Conservation (phyloP, 2,113 vertebrate species). For the Upupa epops region DNA sequence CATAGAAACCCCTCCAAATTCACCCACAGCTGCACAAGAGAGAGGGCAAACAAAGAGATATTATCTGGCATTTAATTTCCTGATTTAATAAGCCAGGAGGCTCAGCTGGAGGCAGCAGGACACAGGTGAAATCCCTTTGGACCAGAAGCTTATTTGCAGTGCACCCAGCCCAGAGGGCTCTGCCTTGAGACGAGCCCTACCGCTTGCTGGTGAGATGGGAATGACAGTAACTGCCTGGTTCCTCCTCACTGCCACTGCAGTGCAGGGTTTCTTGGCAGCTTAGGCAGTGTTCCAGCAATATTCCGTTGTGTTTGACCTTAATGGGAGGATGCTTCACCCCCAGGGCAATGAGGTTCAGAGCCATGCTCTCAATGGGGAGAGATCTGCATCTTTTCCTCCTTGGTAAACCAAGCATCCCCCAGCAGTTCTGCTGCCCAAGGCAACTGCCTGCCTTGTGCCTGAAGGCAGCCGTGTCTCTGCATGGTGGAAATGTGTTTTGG, state of each 20-base stretch:
- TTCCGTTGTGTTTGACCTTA: neutral
- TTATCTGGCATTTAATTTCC: neutral
- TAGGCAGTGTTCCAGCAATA: neutral
- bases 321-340: neutral
- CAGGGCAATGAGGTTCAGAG: neutral
- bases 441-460: neutral
- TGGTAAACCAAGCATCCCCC: neutral
- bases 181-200: neutral
- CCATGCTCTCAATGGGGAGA: neutral
- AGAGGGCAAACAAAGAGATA: neutral
- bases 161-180: neutral
- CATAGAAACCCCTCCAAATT: neutral
- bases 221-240: neutral
- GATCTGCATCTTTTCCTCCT: neutral
- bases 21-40: neutral
- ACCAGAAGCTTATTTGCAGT: neutral
- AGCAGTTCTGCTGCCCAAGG: neutral
- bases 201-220: neutral
- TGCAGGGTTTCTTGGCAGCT: neutral
- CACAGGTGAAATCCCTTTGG: neutral
- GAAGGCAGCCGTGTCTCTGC: rapidly evolving
- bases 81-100: neutral
- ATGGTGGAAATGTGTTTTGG: rapidly evolving
- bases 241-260: neutral
- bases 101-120: neutral